These are phyloP conservation scores for Ctenochaetus hawaiiensis DNA, from an alignment of 2,797 vertebrate species.

Conservation along the genomic window DNA sequence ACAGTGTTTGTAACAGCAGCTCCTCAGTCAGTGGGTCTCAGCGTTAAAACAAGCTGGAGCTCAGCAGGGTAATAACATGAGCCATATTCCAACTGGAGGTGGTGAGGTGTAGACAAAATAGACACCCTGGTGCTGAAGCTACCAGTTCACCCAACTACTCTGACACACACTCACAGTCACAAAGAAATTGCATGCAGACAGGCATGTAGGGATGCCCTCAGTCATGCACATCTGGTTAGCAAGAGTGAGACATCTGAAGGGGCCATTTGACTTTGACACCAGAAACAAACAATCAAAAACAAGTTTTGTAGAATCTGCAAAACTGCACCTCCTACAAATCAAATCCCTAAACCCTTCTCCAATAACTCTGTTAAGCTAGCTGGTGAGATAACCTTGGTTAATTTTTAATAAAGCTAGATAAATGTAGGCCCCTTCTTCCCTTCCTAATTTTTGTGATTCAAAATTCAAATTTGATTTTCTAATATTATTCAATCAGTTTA, in stretches of 20 bases:
- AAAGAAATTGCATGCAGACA: constrained; percentile 27
- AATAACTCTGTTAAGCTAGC: neutral
- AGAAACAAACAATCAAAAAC: constrained; percentile 57
- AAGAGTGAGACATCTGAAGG: constrained; percentile 47
- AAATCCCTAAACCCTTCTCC: neutral
- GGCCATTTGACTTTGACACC: constrained; percentile 45
- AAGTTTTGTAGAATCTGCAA: neutral
- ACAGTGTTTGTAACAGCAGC: constrained; percentile 62
- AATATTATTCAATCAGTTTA: neutral
- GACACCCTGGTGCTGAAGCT: constrained; percentile 34
- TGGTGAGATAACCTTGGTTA: neutral
- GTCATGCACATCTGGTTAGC: constrained; percentile 57
- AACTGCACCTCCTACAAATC: neutral
- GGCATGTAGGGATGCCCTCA: constrained; percentile 42
- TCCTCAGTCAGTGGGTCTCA: constrained; percentile 23
- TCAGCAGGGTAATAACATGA: constrained; percentile 66
- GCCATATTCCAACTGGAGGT: constrained; percentile 58
- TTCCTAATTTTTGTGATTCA: too few species aligned
- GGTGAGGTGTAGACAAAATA: constrained; percentile 75
- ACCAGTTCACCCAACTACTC: constrained; percentile 29
- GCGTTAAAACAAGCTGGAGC: constrained; percentile 45
- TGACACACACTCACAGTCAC: constrained; percentile 25
- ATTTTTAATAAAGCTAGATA: neutral
- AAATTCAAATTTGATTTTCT: too few species aligned
- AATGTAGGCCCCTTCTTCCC: too few species aligned